Base-by-base conservation (phyloP, 1,140 invertebrate species). In the Ips typographus region DNA sequence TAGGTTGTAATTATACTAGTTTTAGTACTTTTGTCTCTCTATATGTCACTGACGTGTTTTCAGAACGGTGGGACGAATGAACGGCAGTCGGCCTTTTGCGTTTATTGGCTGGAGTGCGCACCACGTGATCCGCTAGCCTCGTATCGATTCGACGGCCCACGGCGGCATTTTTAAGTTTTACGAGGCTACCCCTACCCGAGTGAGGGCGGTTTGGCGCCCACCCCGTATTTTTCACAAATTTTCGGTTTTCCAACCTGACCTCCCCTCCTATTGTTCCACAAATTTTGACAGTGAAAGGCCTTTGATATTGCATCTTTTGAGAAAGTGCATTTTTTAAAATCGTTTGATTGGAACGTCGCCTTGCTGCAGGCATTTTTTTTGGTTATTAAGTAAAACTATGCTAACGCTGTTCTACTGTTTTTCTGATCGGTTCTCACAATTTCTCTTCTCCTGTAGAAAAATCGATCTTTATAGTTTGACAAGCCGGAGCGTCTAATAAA, bases 151-250 rank as follows among this genome's bases (percentile, higher is more conserved):
- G 86, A 84, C 85, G 83, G 84, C 84, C 73, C 71, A 86, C 87
- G 87, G 87, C 88, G 88, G 88, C 87, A 89, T 89, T 89, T 89
- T 89, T 89, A 88, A 89, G 85, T 89, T 89, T 83, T 71, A 75
- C 75, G 74, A 83, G 80, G 81, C 80, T 80, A 81, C 56, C 59
- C 69, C 63, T 62, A 56, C 58, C 69, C 39, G 57, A 57, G 43
- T 43, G 62, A 62, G 64, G 69, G 69, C 63, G 63, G 69, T 60
- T 66, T 71, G 47, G 22, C 40, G 44, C 59, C 67, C 53, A 70
- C 60, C 68, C 67, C 55, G 44, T 7, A 61, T 40, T 70, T 65
- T 70, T 64, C 5, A n/a, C 39, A 57, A 49, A 47, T 61, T 55
- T 55, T 55, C 6, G n/a, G 52, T 55, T 58, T 58, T 58, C 22